phyloP scores from a whole-genome alignment of 1,140 invertebrate genomes.

The Rhyacophila brunnea region DNA sequence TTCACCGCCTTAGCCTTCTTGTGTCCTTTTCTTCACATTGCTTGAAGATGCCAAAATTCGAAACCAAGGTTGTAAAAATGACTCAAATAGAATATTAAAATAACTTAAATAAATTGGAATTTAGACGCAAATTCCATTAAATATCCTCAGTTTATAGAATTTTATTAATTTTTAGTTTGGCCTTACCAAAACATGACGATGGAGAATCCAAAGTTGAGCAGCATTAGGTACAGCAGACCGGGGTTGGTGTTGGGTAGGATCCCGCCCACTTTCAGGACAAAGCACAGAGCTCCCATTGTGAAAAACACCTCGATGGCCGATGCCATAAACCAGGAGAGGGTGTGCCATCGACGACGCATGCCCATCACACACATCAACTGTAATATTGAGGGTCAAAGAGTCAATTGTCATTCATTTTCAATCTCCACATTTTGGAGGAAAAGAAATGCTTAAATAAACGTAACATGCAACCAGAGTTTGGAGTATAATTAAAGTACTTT shows the following conservation, averaged over 20 bases:
- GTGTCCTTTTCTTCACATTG: no score
- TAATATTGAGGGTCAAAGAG: not conserved
- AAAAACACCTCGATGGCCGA: conserved; percentile 55
- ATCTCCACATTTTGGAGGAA: not conserved
- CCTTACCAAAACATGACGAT: conserved; percentile 63
- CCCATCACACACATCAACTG: conserved; percentile 70
- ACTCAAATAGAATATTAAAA: no score
- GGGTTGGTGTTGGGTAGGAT: conserved; percentile 59
- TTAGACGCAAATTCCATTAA: no score
- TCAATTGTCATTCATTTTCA: not conserved
- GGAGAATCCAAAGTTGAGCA: conserved; percentile 58
- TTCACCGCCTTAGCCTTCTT: no score
- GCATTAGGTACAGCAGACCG: conserved; percentile 53
- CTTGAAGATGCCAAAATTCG: no score
- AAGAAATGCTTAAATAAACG: not conserved
- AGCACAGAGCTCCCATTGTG: conserved; percentile 51
- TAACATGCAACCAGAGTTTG: not conserved
- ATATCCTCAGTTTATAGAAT: no score
- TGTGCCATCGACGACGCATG: conserved; percentile 58
- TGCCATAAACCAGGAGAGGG: conserved; percentile 61
- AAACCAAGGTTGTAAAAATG: no score
- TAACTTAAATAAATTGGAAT: no score
- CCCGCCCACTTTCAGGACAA: conserved; percentile 55
- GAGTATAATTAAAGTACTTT: not conserved
- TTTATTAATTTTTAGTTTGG: no score